Base-by-base conservation (phyloP, 2,888 invertebrate genomes). In the Drosophila putrida region DNA sequence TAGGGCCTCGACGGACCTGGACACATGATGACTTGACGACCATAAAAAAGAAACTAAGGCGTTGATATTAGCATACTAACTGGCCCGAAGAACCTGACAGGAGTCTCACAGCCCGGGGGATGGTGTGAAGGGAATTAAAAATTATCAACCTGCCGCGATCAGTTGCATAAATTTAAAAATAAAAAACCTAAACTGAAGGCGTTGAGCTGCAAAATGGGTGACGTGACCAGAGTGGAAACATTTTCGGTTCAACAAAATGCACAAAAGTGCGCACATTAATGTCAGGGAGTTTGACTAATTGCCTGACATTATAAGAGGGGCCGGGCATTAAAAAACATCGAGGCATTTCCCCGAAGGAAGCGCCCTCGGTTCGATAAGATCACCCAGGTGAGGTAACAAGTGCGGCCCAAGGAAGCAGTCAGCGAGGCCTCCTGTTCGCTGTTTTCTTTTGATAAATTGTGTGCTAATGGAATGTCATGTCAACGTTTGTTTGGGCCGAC, bases 401-500 rank as follows among this genome's bases (percentile, higher is more conserved):
- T 84, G 82, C 71, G 63, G 70, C 67, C 70, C 64, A 77, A 77
- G 60, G 43, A 60, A 47, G 43, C 54, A 43, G 51, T 51, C 54
- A 20, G 13, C 39, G 44, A 43, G 55, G 27, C 36, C 54, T 39
- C 20, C 50, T 69, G 72, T 35, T 58, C 59, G 31, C 55, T 47
- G 63, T 33, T 51, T 70, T 71, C 71, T 64, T 38, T 79, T 90
- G 91, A 91, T 91, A 90, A 90, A 91, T 91, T 88, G 90, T 91
- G 90, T 91, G 91, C 89, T 91, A 91, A 91, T 91, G 91, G 90
- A 91, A 91, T 91, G 91, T 88, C 91, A 90, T 91, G 91, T 91
- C 85, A 85, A 81, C 86, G 80, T 88, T 85, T 88, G 86, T 82
- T 82, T 84, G 67, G 88, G 61, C 70, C 83, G 83, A 88, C 88